phyloP scores from a whole-genome alignment of 2,113 vertebrate genomes.

The Eulemur macaco region DNA sequence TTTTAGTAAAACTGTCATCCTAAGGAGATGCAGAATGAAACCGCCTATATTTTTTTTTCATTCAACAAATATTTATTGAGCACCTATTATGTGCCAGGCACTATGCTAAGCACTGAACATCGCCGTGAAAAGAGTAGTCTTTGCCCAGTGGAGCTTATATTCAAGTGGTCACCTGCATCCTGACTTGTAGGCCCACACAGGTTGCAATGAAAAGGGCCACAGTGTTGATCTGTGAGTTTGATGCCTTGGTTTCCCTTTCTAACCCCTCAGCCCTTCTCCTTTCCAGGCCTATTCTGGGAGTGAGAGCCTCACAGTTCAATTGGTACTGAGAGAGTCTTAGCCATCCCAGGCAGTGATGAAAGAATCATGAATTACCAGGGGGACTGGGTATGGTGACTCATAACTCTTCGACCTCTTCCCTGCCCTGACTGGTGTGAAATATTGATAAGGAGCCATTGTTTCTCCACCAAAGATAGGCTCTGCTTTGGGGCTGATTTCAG shows the following conservation, averaged over 20 bases:
- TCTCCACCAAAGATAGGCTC: neutral
- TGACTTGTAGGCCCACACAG: neutral
- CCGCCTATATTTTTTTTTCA: neutral
- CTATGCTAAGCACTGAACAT: neutral
- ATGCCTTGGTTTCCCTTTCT: neutral
- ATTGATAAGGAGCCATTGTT: neutral
- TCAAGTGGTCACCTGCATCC: neutral
- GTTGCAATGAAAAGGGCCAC: neutral
- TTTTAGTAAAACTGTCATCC: conserved; percentile 31
- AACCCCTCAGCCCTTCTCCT: neutral
- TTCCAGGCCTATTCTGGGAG: neutral
- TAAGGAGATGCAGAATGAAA: neutral
- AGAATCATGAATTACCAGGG: neutral
- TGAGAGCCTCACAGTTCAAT: neutral
- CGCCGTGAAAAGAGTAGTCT: neutral
- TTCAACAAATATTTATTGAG: neutral
- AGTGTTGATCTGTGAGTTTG: neutral
- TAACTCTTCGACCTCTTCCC: neutral
- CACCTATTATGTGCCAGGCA: neutral
- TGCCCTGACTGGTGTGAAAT: neutral
- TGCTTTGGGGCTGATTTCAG: neutral
- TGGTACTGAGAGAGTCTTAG: neutral
- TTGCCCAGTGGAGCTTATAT: neutral
- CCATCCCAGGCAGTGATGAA: neutral
- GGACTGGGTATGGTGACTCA: neutral